Evolutionary conservation across 2,888 invertebrate species (phyloP).

Genomic region (Chloroclysta siterata): DNA sequence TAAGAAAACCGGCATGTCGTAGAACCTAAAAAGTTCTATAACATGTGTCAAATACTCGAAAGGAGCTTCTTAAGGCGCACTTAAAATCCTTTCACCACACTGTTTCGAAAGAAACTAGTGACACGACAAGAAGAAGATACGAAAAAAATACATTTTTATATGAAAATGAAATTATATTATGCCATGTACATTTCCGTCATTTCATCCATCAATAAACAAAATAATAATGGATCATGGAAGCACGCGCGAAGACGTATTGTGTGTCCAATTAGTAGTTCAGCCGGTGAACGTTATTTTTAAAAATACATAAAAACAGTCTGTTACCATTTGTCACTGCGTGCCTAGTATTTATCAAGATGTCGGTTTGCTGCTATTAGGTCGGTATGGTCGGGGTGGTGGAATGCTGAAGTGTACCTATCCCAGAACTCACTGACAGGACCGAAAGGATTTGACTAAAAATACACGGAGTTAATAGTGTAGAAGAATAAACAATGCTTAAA

Average conservation of each 20-base stretch:
- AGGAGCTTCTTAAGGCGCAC: no score
- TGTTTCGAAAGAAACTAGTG: no score
- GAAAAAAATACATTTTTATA: no score
- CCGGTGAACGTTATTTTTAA: conserved; percentile 70
- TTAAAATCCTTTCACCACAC: no score
- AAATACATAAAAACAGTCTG: conserved; percentile 83
- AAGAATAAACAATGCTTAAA: no score
- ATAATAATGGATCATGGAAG: conserved; percentile 46
- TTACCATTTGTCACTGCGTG: conserved; percentile 82
- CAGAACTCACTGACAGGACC: not conserved
- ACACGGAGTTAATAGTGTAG: not conserved
- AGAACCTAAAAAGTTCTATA: no score
- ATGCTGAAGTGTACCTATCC: not conserved
- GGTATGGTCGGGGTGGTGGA: conserved; percentile 50
- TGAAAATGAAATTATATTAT: no score
- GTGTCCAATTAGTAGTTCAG: conserved; percentile 76
- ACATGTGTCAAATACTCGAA: no score
- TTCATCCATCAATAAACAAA: conserved; percentile 48
- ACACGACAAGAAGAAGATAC: no score
- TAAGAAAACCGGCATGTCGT: no score
- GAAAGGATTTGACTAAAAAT: conserved; percentile 7
- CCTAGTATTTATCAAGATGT: conserved; percentile 82
- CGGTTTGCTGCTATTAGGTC: conserved; percentile 60
- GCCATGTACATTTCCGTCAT: conserved; percentile 34
- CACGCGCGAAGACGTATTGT: conserved; percentile 70